Evolutionary conservation across 2,113 vertebrate species (phyloP).

Genomic region (Macrotis lagotis): DNA sequence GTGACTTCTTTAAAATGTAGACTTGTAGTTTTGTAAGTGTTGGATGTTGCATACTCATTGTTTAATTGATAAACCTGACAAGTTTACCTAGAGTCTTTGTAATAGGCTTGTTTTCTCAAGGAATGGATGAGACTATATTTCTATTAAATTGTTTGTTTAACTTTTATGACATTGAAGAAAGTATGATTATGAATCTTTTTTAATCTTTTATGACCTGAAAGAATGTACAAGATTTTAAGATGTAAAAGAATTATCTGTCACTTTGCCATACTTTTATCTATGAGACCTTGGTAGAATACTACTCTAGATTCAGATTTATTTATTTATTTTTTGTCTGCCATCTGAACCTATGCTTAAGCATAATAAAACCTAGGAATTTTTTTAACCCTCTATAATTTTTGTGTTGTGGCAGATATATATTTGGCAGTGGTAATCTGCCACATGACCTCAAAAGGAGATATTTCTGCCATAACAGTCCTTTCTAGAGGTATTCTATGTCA

Average conservation of each 20-base stretch:
- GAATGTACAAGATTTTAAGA: neutral
- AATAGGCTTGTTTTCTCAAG: neutral
- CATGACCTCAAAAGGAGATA: neutral
- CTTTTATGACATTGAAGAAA: neutral
- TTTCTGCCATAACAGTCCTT: neutral
- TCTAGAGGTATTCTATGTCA: neutral
- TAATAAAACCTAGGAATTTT: neutral
- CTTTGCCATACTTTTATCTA: neutral
- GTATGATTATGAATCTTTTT: neutral
- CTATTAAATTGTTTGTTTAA: neutral
- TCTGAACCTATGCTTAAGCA: neutral
- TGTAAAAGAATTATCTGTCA: neutral
- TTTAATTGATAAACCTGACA: neutral
- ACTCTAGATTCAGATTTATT: neutral
- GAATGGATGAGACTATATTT: neutral
- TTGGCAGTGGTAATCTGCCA: neutral
- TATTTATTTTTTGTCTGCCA: neutral
- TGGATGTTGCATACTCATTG: neutral
- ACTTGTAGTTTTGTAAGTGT: neutral
- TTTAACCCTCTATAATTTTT: neutral
- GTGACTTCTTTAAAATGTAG: neutral
- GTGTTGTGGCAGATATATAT: neutral
- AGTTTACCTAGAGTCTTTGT: neutral
- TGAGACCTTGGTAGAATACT: neutral
- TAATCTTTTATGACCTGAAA: neutral